Percentiles rank a stretch among this genome's conserved stretches.
These are phyloP conservation scores for Rattus rattus DNA, from an alignment of 2,113 vertebrate genomes.

Conservation along the genomic window DNA sequence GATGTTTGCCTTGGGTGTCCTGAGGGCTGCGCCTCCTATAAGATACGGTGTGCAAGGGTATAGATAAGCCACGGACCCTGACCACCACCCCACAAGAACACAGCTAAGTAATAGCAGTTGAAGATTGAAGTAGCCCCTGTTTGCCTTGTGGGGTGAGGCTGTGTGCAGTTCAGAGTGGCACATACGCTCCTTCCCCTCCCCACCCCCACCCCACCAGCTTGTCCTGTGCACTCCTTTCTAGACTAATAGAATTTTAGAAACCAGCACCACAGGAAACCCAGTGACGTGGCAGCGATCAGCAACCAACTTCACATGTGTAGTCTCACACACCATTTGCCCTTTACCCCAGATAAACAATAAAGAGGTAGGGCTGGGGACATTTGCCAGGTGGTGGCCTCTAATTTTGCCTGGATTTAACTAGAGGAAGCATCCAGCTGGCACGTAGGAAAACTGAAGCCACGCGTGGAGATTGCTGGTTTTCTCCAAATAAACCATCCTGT, in stretches of 20 bases:
- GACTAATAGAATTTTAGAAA: neutral
- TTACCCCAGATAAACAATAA: neutral
- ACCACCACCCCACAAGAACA: neutral
- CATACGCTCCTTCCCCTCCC: no score
- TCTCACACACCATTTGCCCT: neutral
- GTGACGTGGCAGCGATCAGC: neutral
- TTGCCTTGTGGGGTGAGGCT: neutral
- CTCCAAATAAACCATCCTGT: neutral
- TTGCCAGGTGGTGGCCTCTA: neutral
- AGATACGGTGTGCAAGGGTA: neutral
- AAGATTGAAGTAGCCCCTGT: neutral
- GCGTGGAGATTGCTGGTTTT: neutral
- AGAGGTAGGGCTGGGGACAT: neutral
- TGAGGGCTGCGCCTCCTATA: neutral
- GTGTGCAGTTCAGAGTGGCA: no score
- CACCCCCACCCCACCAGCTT: no score
- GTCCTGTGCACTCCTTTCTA: neutral
- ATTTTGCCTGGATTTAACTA: neutral
- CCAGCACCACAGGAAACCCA: neutral
- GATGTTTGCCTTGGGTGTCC: neutral
- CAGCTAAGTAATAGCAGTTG: neutral
- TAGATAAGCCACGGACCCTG: neutral
- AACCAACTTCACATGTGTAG: neutral
- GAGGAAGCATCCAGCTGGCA: neutral
- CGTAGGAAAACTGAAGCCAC: conserved; percentile 28